Conservation (phyloP, 1,140 invertebrate species). For the Lepidurus arcticus region DNA sequence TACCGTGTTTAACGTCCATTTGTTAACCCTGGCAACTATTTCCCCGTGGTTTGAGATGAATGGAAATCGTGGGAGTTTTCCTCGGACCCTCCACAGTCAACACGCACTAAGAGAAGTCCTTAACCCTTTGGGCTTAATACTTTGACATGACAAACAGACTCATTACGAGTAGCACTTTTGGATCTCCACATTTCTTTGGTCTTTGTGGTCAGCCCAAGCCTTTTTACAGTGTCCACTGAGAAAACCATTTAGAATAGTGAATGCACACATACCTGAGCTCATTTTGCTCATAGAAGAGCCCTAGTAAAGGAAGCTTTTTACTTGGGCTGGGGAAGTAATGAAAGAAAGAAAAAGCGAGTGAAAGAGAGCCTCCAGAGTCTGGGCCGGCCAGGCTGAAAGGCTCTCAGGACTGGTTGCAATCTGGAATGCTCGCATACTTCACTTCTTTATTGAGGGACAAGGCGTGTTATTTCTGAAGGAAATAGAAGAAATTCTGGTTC, state of each 20-base stretch:
- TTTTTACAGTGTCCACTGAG: neutral
- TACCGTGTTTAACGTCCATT: constrained; percentile 10
- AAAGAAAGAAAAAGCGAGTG: constrained; percentile 1
- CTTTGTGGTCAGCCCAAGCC: neutral
- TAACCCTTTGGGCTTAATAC: constrained; percentile 15
- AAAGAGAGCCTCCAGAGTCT: neutral
- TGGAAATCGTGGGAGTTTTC: neutral
- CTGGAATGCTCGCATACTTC: neutral
- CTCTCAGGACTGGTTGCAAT: neutral
- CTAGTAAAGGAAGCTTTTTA: neutral
- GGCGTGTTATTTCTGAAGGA: neutral
- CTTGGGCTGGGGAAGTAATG: neutral
- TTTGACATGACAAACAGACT: constrained; percentile 14
- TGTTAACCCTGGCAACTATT: neutral
- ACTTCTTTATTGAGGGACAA: neutral
- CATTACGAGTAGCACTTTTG: neutral
- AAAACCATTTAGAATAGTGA: neutral
- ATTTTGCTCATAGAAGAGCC: neutral
- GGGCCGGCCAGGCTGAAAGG: neutral
- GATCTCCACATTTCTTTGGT: neutral
- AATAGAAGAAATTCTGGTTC: neutral
- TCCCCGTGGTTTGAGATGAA: neutral
- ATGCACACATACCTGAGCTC: neutral
- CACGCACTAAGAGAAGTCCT: neutral
- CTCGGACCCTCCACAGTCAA: constrained; percentile 3